phyloP scores from a whole-genome alignment of 2,113 vertebrate genomes.

The Circaetus gallicus region DNA sequence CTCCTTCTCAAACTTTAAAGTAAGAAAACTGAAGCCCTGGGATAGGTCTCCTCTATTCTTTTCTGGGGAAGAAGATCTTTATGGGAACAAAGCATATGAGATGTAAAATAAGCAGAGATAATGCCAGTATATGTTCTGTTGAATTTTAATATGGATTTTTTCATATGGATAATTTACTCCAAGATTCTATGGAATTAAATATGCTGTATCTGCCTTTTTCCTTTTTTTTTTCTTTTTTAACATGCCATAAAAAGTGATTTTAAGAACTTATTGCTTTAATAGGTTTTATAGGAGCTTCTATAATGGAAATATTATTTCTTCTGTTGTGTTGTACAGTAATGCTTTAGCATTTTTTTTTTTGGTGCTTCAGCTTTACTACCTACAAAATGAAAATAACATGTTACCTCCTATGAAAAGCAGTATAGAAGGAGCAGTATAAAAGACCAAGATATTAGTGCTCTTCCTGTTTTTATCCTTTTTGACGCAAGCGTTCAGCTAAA shows the following conservation, averaged over 20 bases:
- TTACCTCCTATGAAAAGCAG: neutral
- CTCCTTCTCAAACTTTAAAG: neutral
- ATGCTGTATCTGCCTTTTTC: neutral
- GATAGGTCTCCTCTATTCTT: neutral
- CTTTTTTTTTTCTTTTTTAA: neutral
- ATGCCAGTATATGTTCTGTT: neutral
- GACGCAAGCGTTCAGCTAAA: neutral
- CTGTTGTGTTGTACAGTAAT: neutral
- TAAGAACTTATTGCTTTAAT: neutral
- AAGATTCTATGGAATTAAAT: neutral
- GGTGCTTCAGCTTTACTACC: neutral
- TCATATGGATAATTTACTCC: neutral
- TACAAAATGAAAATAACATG: neutral
- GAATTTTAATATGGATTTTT: neutral
- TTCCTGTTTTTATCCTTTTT: slow-evolving; percentile 51
- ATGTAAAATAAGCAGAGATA: neutral
- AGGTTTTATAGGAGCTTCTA: neutral
- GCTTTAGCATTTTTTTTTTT: neutral
- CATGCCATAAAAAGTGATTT: neutral
- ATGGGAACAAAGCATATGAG: neutral
- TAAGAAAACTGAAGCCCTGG: neutral
- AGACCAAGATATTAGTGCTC: neutral
- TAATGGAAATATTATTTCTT: slow-evolving; percentile 10
- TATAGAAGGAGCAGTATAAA: neutral
- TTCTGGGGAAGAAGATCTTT: neutral